Conservation (phyloP, 2,797 vertebrate species). For the Siniperca obscura region DNA sequence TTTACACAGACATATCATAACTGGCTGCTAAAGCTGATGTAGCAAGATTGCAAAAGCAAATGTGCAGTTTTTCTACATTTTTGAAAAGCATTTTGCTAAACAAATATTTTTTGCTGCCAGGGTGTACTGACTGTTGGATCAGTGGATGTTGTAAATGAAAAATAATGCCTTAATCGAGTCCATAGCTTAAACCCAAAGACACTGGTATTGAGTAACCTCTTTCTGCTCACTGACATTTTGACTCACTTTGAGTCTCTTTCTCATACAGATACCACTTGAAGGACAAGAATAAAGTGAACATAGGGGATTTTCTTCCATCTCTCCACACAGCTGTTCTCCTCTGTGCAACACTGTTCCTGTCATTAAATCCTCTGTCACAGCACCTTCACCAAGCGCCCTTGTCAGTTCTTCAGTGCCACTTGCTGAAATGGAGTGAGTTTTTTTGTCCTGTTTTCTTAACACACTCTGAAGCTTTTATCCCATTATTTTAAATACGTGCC, state of each 20-base stretch:
- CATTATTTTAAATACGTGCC: constrained; percentile 39
- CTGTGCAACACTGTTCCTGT: not conserved
- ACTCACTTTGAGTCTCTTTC: constrained; percentile 25
- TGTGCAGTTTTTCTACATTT: not conserved
- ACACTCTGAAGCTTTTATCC: constrained; percentile 23
- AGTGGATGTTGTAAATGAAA: not conserved
- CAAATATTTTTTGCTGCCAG: not conserved
- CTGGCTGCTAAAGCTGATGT: not conserved
- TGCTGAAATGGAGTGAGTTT: constrained; percentile 80
- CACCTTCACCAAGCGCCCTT: constrained; percentile 14
- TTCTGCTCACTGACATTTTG: not conserved
- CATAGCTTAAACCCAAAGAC: not conserved
- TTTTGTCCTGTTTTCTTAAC: constrained; percentile 39
- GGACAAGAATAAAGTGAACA: constrained; percentile 20
- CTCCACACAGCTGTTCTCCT: constrained; percentile 7
- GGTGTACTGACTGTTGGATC: not conserved
- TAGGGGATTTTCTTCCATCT: constrained; percentile 3
- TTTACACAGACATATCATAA: not conserved
- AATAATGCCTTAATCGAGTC: not conserved
- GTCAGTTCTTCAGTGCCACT: constrained; percentile 22
- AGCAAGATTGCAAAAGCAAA: not conserved
- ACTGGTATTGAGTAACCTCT: not conserved
- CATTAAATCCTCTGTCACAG: constrained; percentile 17
- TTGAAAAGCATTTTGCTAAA: not conserved
- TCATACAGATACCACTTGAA: constrained; percentile 50